These are phyloP conservation scores for Camponotus floridanus DNA, from an alignment of 1,140 invertebrate species.

Conservation along the genomic window DNA sequence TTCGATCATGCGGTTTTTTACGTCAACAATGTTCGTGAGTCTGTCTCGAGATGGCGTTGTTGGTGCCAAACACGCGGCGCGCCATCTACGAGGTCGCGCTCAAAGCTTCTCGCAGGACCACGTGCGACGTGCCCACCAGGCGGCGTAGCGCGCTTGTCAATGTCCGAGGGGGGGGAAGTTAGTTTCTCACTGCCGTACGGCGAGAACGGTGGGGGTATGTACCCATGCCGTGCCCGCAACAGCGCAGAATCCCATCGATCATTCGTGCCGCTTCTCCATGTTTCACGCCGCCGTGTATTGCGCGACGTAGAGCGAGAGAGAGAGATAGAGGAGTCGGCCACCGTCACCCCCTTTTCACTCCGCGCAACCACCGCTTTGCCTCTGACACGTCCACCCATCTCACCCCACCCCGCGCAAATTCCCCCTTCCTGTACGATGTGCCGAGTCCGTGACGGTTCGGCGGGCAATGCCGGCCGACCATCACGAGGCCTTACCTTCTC, in stretches of 20 bases:
- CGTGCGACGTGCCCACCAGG: constrained; percentile 79
- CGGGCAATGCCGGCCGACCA: constrained; percentile 85
- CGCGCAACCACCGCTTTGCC: constrained; percentile 68
- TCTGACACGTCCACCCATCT: constrained; percentile 73
- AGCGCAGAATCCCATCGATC: constrained; percentile 87
- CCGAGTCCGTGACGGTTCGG: constrained; percentile 82
- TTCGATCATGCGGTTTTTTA: constrained; percentile 23
- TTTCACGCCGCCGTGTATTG: constrained; percentile 83
- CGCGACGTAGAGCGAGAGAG: constrained; percentile 65
- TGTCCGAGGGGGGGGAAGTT: constrained; percentile 24
- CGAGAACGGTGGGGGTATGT: constrained; percentile 71
- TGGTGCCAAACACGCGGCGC: neutral
- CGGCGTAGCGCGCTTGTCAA: constrained; percentile 60
- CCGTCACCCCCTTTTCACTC: constrained; percentile 59
- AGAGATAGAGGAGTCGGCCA: constrained; percentile 57
- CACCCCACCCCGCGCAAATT: constrained; percentile 76
- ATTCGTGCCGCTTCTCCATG: constrained; percentile 83
- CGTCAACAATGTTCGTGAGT: constrained; percentile 66
- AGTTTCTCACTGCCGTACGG: constrained; percentile 37
- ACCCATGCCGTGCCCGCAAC: constrained; percentile 78
- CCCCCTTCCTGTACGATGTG: constrained; percentile 75
- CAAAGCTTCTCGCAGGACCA: constrained; percentile 77
- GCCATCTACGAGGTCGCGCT: constrained; percentile 76
- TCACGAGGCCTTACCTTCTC: constrained; percentile 84
- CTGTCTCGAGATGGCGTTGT: constrained; percentile 74